These are phyloP conservation scores for Schrankia costaestrigalis DNA, from an alignment of 2,888 invertebrate genomes.

Conservation along the genomic window DNA sequence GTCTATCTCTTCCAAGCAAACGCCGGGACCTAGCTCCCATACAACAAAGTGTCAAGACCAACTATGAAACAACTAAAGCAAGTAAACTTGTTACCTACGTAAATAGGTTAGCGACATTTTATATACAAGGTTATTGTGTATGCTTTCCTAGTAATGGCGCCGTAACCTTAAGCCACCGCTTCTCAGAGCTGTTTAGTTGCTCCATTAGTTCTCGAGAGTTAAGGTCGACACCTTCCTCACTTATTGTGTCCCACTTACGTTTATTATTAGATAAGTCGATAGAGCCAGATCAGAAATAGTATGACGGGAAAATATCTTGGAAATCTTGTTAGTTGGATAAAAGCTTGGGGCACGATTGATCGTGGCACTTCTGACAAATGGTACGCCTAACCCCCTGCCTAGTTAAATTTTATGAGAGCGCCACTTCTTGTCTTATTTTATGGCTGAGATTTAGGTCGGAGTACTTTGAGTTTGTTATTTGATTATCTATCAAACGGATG, in stretches of 20 bases:
- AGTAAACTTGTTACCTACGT: too few relatives aligned
- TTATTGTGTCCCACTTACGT: constrained; percentile 12
- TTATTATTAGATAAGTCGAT: constrained; percentile 13
- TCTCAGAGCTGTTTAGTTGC: constrained; percentile 4
- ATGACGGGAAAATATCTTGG: constrained; percentile 4
- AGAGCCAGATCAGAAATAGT: too few relatives aligned
- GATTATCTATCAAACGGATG: too few relatives aligned
- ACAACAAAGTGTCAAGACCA: too few relatives aligned
- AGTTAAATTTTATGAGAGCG: background rate
- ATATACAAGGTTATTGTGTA: constrained; percentile 13
- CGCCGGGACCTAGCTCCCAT: too few relatives aligned
- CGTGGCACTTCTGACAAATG: constrained; percentile 14
- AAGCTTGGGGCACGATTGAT: too few relatives aligned
- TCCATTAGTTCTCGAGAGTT: constrained; percentile 16
- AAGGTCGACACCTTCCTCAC: constrained; percentile 3
- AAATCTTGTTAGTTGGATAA: constrained; percentile 5
- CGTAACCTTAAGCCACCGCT: constrained; percentile 9
- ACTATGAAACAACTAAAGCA: too few relatives aligned
- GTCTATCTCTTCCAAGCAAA: too few relatives aligned
- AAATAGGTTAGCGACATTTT: constrained; percentile 18
- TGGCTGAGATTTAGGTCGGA: too few relatives aligned
- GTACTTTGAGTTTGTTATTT: too few relatives aligned
- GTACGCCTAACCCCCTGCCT: background rate
- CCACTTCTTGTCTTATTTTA: background rate
- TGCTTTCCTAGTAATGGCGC: constrained; percentile 11